phyloP scores from a whole-genome alignment of 2,888 invertebrate species.

The Hypercompe scribonia region DNA sequence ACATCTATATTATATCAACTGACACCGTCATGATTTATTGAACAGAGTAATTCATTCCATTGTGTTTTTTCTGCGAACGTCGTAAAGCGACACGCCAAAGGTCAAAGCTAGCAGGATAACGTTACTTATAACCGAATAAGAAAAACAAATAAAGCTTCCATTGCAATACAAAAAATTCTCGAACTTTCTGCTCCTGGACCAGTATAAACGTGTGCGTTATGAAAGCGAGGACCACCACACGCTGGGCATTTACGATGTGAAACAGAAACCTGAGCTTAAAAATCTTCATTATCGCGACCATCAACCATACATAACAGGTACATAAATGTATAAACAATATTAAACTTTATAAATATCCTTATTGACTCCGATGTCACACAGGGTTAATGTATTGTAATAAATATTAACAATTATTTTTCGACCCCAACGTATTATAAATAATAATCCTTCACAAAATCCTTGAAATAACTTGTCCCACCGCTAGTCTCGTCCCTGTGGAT shows the following conservation, averaged over 20 bases:
- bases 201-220: conserved; percentile 20
- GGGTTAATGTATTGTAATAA: conserved; percentile 31
- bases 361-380: conserved; percentile 55
- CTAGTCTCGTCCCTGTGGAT: conserved; percentile 56
- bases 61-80: conserved; percentile 57
- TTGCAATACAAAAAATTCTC: conserved; percentile 54
- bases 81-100: conserved; percentile 61
- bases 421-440: conserved; percentile 32
- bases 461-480: conserved; percentile 38
- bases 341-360: conserved; percentile 59
- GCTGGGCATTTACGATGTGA: conserved; percentile 69
- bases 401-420: conserved; percentile 27
- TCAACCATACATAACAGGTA: conserved; percentile 65
- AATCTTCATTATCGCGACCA: conserved; percentile 74
- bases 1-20: conserved; percentile 42
- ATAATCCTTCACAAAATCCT: conserved; percentile 32
- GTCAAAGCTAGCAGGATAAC: conserved; percentile 67
- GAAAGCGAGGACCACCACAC: conserved; percentile 53
- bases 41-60: conserved; percentile 57
- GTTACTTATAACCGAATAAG: conserved; percentile 50
- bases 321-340: conserved; percentile 64
- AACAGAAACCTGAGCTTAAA: conserved; percentile 71
- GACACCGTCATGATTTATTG: conserved; percentile 49
- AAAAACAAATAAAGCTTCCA: conserved; percentile 57
- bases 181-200: conserved; percentile 17